These are phyloP conservation scores for Hypanus sabinus DNA, from an alignment of 2,113 vertebrate species.

Conservation along the genomic window DNA sequence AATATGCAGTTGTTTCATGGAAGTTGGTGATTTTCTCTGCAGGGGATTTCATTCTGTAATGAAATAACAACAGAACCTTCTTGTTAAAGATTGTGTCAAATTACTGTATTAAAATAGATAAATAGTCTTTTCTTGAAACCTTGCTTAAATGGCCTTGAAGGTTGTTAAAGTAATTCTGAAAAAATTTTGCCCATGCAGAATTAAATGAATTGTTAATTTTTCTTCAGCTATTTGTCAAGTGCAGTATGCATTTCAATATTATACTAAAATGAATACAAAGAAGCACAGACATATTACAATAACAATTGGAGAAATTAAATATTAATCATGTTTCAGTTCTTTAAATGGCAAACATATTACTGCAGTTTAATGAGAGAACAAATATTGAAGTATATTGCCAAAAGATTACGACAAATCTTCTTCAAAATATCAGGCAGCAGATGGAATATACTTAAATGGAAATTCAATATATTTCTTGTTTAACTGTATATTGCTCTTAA, in stretches of 20 bases:
- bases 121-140: not conserved
- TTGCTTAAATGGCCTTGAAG: not conserved
- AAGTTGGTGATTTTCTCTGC: not conserved
- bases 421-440: not conserved
- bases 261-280: not conserved
- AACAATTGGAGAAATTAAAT: not conserved
- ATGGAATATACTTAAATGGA: not conserved
- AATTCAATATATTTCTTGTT: not conserved
- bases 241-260: not conserved
- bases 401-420: not conserved
- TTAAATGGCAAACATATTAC: not conserved
- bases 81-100: not conserved
- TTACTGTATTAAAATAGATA: not conserved
- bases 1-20: not conserved
- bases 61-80: not conserved
- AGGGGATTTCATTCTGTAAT: not conserved
- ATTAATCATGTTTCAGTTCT: not conserved
- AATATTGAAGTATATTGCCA: not conserved
- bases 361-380: not conserved
- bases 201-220: not conserved
- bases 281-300: not conserved
- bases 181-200: not conserved
- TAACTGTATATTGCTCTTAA: not conserved
- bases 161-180: not conserved
- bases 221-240: not conserved